Base-by-base conservation (phyloP, 2,113 vertebrate genomes). In the Trachemys scripta region DNA sequence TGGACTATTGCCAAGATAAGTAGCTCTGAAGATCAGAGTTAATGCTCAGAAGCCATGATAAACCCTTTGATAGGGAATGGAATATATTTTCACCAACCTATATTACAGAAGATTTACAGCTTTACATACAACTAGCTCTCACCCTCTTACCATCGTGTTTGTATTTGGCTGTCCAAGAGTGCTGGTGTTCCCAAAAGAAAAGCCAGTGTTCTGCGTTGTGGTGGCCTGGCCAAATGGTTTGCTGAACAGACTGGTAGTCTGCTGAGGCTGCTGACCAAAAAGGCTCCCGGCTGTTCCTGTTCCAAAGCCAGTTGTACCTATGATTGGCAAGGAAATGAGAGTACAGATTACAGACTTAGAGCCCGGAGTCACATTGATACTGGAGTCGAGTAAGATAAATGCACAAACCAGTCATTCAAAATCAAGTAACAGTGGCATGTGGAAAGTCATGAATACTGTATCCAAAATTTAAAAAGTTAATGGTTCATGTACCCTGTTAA, bases 171-270 rank as follows among this genome's bases (percentile, higher is more conserved):
- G 99, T 6, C 99, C 99, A 69, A 99, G 97, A 0, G 99, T 99
- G 94, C 98, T 99, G 85, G 99, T 98, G 92, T 98, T 99, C 9
- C 98, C 99, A 25, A 99, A 99, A 4, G 99, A 99, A 94, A 99
- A 99, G 79, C 99, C 98, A 0, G 99, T 98, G 97, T 98, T 99
- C 86, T 97, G 99, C 0, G 99, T 98, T 0, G 99, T 99, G 20
- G 99, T 99, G 62, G 99, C 88, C 49, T 99, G 98, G 2, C 99
- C 99, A 4, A 99, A 99, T 0, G 99, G 99, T 90, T 99, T 99
- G 97, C 97, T 99, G 29, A 99, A 99, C 16, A 99, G 98, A 76
- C 99, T 99, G 1, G 96, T 96, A 38, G 97, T 96, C 57, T 98
- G 97, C 51, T 98, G 97, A 7, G 98, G 97, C 0, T 96, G 97